Conservation (phyloP, 2,888 invertebrate species). For the Drosophila eohydei region DNA sequence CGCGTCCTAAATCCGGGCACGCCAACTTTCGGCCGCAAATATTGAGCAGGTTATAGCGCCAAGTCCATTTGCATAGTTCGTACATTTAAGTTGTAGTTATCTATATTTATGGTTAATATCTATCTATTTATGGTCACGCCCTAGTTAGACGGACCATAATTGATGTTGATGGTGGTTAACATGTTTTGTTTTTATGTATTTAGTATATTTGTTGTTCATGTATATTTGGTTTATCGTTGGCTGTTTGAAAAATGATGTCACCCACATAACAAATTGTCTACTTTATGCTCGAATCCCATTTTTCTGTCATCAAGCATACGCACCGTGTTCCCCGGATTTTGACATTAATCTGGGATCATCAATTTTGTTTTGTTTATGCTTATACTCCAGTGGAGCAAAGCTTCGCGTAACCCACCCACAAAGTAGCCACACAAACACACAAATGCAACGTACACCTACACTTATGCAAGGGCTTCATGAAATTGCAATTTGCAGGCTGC, state of each 20-base stretch:
- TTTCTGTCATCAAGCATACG: constrained; percentile 56
- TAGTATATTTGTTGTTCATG: constrained; percentile 33
- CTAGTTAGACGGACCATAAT: constrained; percentile 44
- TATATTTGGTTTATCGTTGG: constrained; percentile 40
- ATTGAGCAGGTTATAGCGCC: constrained; percentile 69
- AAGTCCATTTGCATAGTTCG: constrained; percentile 50
- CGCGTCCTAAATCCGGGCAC: constrained; percentile 84
- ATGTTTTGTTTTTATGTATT: constrained; percentile 27
- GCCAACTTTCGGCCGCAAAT: constrained; percentile 83
- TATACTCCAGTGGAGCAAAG: constrained; percentile 8
- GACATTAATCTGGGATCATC: constrained; percentile 49
- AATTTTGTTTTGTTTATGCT: constrained; percentile 54
- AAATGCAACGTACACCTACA: constrained; percentile 9
- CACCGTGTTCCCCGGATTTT: constrained; percentile 31
- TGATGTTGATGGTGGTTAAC: constrained; percentile 54
- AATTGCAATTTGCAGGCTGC: constrained; percentile 53
- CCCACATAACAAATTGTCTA: constrained; percentile 18
- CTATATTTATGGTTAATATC: constrained; percentile 42
- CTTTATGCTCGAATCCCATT: constrained; percentile 18
- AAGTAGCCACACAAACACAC: constrained; percentile 8
- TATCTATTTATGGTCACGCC: constrained; percentile 56
- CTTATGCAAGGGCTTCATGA: constrained; percentile 35
- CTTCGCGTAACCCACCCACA: constrained; percentile 14
- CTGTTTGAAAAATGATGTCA: constrained; percentile 66
- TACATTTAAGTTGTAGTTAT: constrained; percentile 39